Evolutionary conservation across 2,888 invertebrate species (phyloP).

Genomic region (Oscheius sp.): DNA sequence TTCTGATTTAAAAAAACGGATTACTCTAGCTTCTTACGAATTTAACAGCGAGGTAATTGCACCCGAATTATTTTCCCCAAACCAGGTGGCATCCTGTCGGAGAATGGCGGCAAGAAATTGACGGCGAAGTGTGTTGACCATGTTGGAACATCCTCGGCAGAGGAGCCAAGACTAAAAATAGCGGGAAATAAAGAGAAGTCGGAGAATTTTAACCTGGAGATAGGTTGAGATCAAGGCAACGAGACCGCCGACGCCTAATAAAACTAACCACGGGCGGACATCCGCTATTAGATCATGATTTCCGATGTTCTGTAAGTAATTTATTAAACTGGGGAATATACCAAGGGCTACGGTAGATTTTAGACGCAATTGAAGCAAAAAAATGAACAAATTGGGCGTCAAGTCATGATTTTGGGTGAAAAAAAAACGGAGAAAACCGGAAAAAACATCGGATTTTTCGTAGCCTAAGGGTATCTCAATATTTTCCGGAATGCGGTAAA

Average conservation of each 20-base stretch:
- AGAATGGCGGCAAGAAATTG: constrained; percentile 49
- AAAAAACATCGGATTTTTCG: no score
- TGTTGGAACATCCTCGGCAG: constrained; percentile 12
- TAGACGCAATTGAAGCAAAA: no score
- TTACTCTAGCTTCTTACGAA: constrained; percentile 43
- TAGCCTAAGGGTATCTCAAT: no score
- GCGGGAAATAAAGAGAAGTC: background rate
- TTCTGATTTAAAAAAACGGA: background rate
- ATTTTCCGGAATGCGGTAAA: no score
- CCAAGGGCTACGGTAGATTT: no score
- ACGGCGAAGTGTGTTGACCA: constrained; percentile 33
- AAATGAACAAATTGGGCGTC: no score
- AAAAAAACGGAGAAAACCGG: no score
- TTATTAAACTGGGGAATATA: background rate
- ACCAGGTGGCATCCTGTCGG: constrained; percentile 50
- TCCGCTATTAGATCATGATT: constrained; percentile 24
- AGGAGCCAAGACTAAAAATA: constrained; percentile 5
- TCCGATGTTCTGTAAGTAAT: constrained; percentile 11
- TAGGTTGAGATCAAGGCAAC: constrained; percentile 9
- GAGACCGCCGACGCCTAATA: background rate
- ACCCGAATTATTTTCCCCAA: constrained; percentile 46
- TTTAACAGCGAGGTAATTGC: constrained; percentile 49
- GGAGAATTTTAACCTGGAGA: constrained; percentile 17
- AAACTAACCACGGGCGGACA: background rate
- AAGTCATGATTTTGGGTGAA: no score